A percentile compares a stretch with the other conserved stretches of the same genome.
These are phyloP conservation scores for Amphiprion ocellaris DNA, from an alignment of 2,113 vertebrate genomes.

Conservation along the genomic window DNA sequence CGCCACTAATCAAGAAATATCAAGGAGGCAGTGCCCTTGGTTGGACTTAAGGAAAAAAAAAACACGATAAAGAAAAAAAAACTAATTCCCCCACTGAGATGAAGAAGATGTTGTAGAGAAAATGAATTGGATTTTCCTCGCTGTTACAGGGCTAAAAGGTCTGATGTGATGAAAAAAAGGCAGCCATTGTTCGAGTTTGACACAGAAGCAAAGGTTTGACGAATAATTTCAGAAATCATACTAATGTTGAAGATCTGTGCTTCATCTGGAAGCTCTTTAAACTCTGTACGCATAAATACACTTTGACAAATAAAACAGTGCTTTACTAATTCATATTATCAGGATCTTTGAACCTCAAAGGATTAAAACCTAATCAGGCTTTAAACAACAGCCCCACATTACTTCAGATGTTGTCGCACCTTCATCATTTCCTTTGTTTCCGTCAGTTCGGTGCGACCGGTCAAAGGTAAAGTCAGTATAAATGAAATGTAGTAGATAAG, in stretches of 20 bases:
- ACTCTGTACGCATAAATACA: too few relatives aligned
- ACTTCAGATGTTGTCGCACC: not conserved
- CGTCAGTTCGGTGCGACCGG: slow-evolving; percentile 20
- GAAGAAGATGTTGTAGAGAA: too few relatives aligned
- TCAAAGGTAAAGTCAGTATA: slow-evolving; percentile 15
- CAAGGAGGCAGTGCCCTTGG: slow-evolving; percentile 68
- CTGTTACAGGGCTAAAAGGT: slow-evolving; percentile 8
- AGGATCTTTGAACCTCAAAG: not conserved
- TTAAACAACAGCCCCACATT: not conserved
- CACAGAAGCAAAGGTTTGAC: slow-evolving; percentile 6
- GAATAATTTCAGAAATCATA: not conserved
- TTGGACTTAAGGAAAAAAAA: slow-evolving; percentile 35
- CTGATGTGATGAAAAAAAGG: slow-evolving; percentile 18
- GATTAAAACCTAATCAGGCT: slow-evolving; percentile 1
- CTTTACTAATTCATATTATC: not conserved
- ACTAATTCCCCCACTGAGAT: slow-evolving; percentile 46
- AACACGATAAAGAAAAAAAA: slow-evolving; percentile 54
- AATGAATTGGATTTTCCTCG: slow-evolving; percentile 45
- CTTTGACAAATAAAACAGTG: too few relatives aligned
- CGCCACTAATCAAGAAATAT: slow-evolving; percentile 44
- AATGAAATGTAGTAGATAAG: slow-evolving; percentile 21
- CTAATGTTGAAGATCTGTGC: not conserved
- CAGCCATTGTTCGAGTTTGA: slow-evolving; percentile 22
- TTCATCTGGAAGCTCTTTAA: too few relatives aligned
- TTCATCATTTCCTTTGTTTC: not conserved